Conservation (phyloP, 2,797 vertebrate species). For the Clarias laeviceps region DNA sequence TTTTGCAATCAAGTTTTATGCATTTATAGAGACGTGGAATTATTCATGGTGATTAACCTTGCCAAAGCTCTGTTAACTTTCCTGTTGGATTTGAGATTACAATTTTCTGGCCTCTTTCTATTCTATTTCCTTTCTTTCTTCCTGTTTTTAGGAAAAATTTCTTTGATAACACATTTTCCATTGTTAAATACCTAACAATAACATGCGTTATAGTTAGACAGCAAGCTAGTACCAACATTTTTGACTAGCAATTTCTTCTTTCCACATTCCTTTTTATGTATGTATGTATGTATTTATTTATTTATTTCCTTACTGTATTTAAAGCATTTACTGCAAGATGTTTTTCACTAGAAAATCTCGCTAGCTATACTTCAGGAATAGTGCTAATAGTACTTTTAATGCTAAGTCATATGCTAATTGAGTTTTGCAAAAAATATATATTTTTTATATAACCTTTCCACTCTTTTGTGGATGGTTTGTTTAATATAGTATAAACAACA, state of each 20-base stretch:
- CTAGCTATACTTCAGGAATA: not conserved
- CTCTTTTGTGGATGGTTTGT: not conserved
- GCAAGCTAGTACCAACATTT: not conserved
- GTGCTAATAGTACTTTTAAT: not conserved
- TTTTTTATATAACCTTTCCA: not conserved
- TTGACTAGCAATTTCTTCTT: not conserved
- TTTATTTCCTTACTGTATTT: no score
- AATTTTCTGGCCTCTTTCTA: not conserved
- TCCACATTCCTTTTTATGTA: no score
- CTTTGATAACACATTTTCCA: not conserved
- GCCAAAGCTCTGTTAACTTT: constrained; percentile 17
- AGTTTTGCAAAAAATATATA: not conserved
- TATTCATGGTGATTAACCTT: constrained; percentile 35
- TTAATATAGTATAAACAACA: not conserved
- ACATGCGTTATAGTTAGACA: not conserved
- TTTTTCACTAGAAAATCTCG: not conserved
- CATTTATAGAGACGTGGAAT: constrained; percentile 6
- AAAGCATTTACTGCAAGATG: not conserved
- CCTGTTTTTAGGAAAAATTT: not conserved
- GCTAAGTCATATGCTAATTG: not conserved
- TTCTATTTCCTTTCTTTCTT: not conserved
- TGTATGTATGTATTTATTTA: no score
- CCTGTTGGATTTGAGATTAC: not conserved
- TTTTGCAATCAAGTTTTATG: constrained; percentile 46
- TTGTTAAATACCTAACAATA: not conserved